These are phyloP conservation scores for zebrafish (Danio rerio) DNA, from an alignment of 2,113 vertebrate genomes.

Conservation along the genomic window GRCz12tu NC_133178.1:13809001-13809500, in stretches of 20 bases:
- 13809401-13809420: no score
- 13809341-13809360: background rate
- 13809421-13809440: no score
- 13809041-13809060: background rate
- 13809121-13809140: slow-evolving; percentile 5
- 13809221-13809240: slow-evolving; percentile 36
- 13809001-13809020: background rate
- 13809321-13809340: slow-evolving; percentile 67
- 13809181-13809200: slow-evolving; percentile 49
- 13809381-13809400: no score
- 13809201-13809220: slow-evolving; percentile 5
- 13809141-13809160: background rate
- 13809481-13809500: no score
- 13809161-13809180: slow-evolving; percentile 4
- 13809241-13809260: slow-evolving; percentile 50
- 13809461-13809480: no score
- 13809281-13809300: slow-evolving; percentile 64
- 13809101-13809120: background rate
- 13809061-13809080: background rate
- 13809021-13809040: slow-evolving; percentile 23
- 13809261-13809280: slow-evolving; percentile 54
- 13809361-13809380: background rate
- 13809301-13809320: slow-evolving; percentile 54
- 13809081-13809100: slow-evolving; percentile 6
- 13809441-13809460: no score